Evolutionary conservation across 2,888 invertebrate species (phyloP).

Genomic region (Cotesia congregata): DNA sequence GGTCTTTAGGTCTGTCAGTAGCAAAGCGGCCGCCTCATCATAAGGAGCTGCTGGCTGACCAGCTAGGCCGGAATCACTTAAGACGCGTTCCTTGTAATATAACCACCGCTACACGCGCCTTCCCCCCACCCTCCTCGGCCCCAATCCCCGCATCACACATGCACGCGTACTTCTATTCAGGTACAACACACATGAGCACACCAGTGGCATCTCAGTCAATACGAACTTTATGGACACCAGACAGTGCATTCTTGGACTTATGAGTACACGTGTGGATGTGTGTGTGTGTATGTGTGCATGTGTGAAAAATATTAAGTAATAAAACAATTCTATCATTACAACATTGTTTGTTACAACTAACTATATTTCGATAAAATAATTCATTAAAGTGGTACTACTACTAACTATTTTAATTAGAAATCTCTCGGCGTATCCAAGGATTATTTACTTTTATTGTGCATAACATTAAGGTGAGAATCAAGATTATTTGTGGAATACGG

Average conservation of each 20-base stretch:
- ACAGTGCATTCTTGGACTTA: conserved; percentile 44
- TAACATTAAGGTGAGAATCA: conserved; percentile 22
- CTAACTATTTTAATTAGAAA: neutral
- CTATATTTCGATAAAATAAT: neutral
- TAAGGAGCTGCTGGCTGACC: conserved; percentile 69
- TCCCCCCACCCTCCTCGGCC: conserved; percentile 49
- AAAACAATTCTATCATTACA: neutral
- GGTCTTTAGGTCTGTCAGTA: conserved; percentile 68
- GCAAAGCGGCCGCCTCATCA: conserved; percentile 71
- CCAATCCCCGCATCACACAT: conserved; percentile 31
- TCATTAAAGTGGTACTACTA: neutral
- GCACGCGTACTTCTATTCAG: conserved; percentile 25
- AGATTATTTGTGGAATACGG: neutral
- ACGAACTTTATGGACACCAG: conserved; percentile 22
- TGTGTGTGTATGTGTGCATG: conserved; percentile 24
- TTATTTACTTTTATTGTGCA: conserved; percentile 16
- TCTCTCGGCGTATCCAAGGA: conserved; percentile 1
- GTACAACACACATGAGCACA: conserved; percentile 44
- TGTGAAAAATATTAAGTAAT: conserved; percentile 34
- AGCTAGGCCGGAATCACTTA: conserved; percentile 66
- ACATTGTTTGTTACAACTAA: neutral
- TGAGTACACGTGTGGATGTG: conserved; percentile 8
- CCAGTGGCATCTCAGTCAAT: conserved; percentile 18
- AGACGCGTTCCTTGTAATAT: conserved; percentile 69
- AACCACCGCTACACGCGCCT: conserved; percentile 59